Conservation (phyloP, 1,140 invertebrate species). For the Trachymyrmex septentrionalis region DNA sequence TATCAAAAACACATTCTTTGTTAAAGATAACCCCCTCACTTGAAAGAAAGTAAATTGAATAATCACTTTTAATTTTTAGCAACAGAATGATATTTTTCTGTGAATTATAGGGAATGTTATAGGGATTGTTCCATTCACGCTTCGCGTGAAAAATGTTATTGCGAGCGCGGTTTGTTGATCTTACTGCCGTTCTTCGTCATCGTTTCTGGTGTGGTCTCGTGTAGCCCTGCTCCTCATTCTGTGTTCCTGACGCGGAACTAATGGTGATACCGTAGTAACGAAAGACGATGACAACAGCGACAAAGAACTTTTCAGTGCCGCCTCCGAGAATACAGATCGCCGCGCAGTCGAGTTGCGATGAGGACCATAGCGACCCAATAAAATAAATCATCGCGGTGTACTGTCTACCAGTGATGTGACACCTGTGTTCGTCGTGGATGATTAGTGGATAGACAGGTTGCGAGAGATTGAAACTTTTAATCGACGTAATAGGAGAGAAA, state of each 20-base stretch:
- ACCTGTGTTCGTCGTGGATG: slow-evolving; percentile 32
- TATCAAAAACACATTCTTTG: too few relatives aligned
- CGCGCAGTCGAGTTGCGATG: slow-evolving; percentile 35
- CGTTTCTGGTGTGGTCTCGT: slow-evolving; percentile 38
- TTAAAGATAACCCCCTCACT: too few relatives aligned
- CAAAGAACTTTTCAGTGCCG: slow-evolving; percentile 66
- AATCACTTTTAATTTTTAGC: too few relatives aligned
- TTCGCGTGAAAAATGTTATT: neutral
- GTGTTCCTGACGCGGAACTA: slow-evolving; percentile 81
- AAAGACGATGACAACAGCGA: slow-evolving; percentile 54
- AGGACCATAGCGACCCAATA: slow-evolving; percentile 60
- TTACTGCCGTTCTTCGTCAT: slow-evolving; percentile 13
- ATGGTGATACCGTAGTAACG: slow-evolving; percentile 74
- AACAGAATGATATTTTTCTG: too few relatives aligned
- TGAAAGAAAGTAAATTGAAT: too few relatives aligned
- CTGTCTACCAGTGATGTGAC: slow-evolving; percentile 23
- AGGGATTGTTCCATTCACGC: neutral
- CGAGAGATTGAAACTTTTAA: slow-evolving; percentile 43
- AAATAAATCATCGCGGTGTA: slow-evolving; percentile 48
- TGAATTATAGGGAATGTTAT: neutral
- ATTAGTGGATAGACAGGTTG: slow-evolving; percentile 25
- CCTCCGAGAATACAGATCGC: slow-evolving; percentile 44
- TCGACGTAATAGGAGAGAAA: slow-evolving; percentile 35
- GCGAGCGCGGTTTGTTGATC: neutral
- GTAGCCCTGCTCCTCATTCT: slow-evolving; percentile 60